Evolutionary conservation across 2,797 vertebrate genomes (phyloP), one percentile per base, ranked within the genome.

Genomic region (Notolabrus celidotus): DNA sequence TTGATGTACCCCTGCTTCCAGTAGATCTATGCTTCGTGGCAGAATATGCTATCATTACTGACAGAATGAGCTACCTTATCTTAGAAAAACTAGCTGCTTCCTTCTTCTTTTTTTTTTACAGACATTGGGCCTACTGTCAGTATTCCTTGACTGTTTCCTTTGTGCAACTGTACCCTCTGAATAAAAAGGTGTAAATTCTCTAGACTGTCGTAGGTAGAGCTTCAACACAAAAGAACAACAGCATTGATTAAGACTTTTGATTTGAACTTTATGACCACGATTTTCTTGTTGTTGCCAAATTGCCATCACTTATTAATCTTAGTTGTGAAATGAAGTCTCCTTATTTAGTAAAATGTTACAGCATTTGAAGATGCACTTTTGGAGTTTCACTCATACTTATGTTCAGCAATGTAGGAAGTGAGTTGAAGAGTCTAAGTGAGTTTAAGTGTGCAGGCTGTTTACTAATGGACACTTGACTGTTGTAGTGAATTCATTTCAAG

Each of bases 381-480:
- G 12, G 16, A 19, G 14, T n/a, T 49, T 51, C 20, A 42, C 16
- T 56, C 10, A 31, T 27, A 31, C 34, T 69, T 11, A 33, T 42
- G 27, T n/a, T 31, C 15, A 52, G 16, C 10, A 36, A 10, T 17
- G 17, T 53, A 22, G 33, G 47, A 34, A 53, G 54, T 33, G 31
- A 20, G 43, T 3, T 10, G 1, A 45, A 6, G 10, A 45, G 43
- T 20, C 10, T 45, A 12, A 23, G n/a, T 51, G 38, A 22, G 4
- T n/a, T n/a, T n/a, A n/a, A 61, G 22, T 36, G 25, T 33, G n/a
- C 34, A 29, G 38, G 22, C 23, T 65, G 20, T 15, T 25, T 51
- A 52, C 45, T 68, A 33, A 75, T 55, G 19, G 46, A 61, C 54
- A 53, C 20, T 64, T 54, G 22, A 39, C 64, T 25, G 49, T 3